Percentiles rank a stretch among this genome's conserved stretches.
These are phyloP conservation scores for Pyrgilauda ruficollis DNA, from an alignment of 2,113 vertebrate species.

Conservation along the genomic window DNA sequence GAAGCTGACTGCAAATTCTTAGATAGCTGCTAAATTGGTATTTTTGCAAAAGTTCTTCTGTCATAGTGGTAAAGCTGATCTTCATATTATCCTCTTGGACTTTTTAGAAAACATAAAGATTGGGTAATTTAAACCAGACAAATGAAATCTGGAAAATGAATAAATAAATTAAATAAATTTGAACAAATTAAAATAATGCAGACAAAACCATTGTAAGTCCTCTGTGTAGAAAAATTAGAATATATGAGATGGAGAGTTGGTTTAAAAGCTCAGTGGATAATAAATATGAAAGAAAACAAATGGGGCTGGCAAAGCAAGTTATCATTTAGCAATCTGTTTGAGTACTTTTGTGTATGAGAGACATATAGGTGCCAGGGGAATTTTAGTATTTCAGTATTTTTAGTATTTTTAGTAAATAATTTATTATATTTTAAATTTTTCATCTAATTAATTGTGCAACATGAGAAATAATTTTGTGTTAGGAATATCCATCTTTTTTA, in stretches of 20 bases:
- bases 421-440: neutral
- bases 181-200: neutral
- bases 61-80: neutral
- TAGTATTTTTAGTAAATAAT: too few species aligned
- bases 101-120: neutral
- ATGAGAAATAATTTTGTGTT: neutral
- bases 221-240: neutral
- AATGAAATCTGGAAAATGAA: neutral
- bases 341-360: neutral
- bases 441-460: neutral
- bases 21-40: neutral
- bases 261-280: neutral
- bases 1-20: neutral
- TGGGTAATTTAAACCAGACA: neutral
- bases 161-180: neutral
- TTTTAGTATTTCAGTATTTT: neutral
- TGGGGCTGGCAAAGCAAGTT: neutral
- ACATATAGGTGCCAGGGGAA: neutral
- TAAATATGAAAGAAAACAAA: neutral
- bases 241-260: neutral
- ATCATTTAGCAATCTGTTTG: neutral
- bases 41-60: neutral
- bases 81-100: neutral
- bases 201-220: neutral
- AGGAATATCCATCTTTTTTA: neutral